Conservation (phyloP, 2,888 invertebrate species). For the Molorchus minor region DNA sequence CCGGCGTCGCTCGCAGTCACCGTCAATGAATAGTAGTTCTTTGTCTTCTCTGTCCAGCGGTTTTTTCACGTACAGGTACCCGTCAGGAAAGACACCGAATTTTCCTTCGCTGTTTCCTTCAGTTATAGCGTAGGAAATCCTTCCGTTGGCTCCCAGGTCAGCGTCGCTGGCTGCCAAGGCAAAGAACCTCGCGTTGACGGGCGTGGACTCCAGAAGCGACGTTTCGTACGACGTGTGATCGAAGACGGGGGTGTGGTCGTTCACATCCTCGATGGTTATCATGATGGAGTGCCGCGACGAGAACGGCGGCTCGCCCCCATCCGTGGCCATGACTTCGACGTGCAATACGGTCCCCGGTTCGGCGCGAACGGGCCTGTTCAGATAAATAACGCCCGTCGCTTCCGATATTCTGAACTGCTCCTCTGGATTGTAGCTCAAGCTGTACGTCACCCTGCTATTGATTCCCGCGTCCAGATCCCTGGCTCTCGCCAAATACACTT, state of each 20-base stretch:
- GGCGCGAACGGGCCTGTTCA: slow-evolving; percentile 80
- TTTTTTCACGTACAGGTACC: slow-evolving; percentile 87
- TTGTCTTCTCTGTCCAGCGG: slow-evolving; percentile 87
- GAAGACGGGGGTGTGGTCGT: slow-evolving; percentile 95
- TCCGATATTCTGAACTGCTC: slow-evolving; percentile 85
- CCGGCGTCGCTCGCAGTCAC: slow-evolving; percentile 87
- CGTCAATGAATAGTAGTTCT: slow-evolving; percentile 90
- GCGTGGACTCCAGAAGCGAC: slow-evolving; percentile 87
- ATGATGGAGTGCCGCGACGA: slow-evolving; percentile 79
- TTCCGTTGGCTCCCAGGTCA: slow-evolving; percentile 84
- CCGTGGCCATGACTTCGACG: slow-evolving; percentile 85
- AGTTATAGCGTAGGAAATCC: slow-evolving; percentile 81
- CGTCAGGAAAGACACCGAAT: slow-evolving; percentile 96
- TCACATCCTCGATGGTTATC: slow-evolving; percentile 85
- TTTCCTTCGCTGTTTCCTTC: slow-evolving; percentile 87
- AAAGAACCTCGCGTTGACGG: slow-evolving; percentile 91
- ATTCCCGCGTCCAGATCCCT: slow-evolving; percentile 87
- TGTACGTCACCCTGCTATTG: slow-evolving; percentile 87
- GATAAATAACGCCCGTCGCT: slow-evolving; percentile 87
- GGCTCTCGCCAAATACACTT: slow-evolving; percentile 88
- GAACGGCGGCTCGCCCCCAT: slow-evolving; percentile 79
- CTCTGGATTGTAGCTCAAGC: slow-evolving; percentile 80
- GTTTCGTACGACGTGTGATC: slow-evolving; percentile 93
- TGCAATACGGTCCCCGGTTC: slow-evolving; percentile 77
- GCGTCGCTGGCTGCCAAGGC: slow-evolving; percentile 89